phyloP scores from a whole-genome alignment of 2,113 vertebrate species.

The Chroicocephalus ridibundus region DNA sequence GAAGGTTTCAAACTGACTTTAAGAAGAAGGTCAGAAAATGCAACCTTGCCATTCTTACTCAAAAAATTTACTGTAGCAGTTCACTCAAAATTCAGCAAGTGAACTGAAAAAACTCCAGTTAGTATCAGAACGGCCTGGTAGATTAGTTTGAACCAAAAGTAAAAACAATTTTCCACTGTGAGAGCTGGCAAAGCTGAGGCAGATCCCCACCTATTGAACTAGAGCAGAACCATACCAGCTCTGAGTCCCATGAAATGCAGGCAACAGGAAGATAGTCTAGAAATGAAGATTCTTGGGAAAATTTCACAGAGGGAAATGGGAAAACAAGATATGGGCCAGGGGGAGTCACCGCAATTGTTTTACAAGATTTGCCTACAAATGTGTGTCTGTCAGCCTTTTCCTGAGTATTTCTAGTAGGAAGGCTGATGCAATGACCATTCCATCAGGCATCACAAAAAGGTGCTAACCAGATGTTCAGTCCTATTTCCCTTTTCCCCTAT shows the following conservation, averaged over 20 bases:
- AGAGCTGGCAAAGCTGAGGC: not conserved
- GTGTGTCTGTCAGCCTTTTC: not conserved
- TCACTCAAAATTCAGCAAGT: not conserved
- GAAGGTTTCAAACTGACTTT: not conserved
- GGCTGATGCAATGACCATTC: not conserved
- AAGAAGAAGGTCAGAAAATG: not conserved
- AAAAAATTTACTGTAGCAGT: not conserved
- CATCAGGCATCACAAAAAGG: not conserved
- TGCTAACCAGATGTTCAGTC: not conserved
- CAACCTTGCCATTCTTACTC: not conserved
- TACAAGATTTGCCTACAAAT: not conserved
- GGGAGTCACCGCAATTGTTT: not conserved
- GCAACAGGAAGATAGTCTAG: not conserved
- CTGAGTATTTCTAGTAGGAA: not conserved
- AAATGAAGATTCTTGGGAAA: not conserved
- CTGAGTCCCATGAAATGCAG: not conserved
- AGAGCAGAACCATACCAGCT: not conserved
- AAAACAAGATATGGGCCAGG: not conserved
- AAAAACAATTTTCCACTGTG: not conserved
- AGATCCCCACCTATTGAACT: not conserved
- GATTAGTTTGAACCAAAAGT: not conserved
- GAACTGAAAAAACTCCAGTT: not conserved
- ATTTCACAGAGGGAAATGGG: not conserved
- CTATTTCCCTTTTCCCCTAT: not conserved
- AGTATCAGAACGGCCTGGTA: not conserved